A percentile compares a stretch with the other conserved stretches of the same genome.
phyloP scores from a whole-genome alignment of 1,140 invertebrate genomes.

The Matsumurasca onukii region DNA sequence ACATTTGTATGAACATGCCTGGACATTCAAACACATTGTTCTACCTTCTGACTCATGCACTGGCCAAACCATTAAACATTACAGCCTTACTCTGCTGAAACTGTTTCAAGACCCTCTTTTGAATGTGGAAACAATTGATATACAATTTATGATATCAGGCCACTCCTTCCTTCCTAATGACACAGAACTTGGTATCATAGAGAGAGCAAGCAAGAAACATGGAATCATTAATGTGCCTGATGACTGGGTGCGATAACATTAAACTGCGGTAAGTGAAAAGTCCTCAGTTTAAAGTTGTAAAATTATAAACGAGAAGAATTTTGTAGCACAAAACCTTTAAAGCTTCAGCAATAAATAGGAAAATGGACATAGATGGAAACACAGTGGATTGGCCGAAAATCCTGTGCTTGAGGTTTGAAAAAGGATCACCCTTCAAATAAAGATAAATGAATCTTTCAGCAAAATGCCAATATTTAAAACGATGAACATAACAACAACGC shows the following conservation, averaged over 20 bases:
- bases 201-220: slow-evolving; percentile 31
- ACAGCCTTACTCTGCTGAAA: slow-evolving; percentile 36
- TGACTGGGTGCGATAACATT: slow-evolving; percentile 15
- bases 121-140: slow-evolving; percentile 38
- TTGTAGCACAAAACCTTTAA: slow-evolving; percentile 10
- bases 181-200: slow-evolving; percentile 33
- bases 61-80: slow-evolving; percentile 39
- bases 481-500: too few species aligned
- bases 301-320: slow-evolving; percentile 12
- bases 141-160: slow-evolving; percentile 38
- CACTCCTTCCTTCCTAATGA: slow-evolving; percentile 36
- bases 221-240: not conserved
- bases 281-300: slow-evolving; percentile 15
- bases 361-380: too few species aligned
- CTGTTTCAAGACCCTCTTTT: slow-evolving; percentile 35
- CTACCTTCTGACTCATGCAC: slow-evolving; percentile 33
- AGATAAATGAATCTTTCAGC: too few species aligned
- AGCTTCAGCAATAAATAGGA: not conserved
- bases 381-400: too few species aligned
- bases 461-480: too few species aligned
- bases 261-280: not conserved
- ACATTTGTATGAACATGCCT: slow-evolving; percentile 37
- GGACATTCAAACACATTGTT: slow-evolving; percentile 36
- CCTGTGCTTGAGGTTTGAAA: too few species aligned
- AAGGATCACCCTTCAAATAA: too few species aligned